Percentiles rank a stretch among this genome's conserved stretches.
Conservation (phyloP, 2,113 vertebrate species). For the Genyomyrus donnyi region DNA sequence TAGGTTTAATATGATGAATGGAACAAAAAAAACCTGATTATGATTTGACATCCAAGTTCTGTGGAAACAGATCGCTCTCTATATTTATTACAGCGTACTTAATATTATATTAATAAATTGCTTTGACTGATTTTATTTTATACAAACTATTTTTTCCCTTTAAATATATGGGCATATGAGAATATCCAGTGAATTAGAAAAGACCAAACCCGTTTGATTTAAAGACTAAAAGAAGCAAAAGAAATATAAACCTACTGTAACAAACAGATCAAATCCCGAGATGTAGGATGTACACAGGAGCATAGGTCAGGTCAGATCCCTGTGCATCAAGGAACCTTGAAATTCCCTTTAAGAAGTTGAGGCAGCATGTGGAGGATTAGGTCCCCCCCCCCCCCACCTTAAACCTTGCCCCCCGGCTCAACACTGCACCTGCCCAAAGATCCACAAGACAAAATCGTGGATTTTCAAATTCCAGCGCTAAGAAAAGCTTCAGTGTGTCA, state of each 20-base stretch:
- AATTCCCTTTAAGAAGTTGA: neutral
- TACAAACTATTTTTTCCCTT: neutral
- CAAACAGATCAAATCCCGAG: neutral
- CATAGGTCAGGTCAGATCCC: neutral
- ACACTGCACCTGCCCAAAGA: neutral
- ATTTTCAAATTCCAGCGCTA: neutral
- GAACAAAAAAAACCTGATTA: neutral
- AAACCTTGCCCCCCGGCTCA: neutral
- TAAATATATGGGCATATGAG: neutral
- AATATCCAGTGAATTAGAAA: neutral
- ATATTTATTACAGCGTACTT: neutral
- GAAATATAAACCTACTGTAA: neutral
- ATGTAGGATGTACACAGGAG: neutral
- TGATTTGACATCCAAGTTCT: neutral
- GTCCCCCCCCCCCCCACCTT: neutral
- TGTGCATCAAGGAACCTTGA: neutral
- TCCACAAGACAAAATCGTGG: neutral
- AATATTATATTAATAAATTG: neutral
- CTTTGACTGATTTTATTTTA: neutral
- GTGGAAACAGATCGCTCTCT: neutral
- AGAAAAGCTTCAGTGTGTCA: neutral
- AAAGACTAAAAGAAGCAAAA: neutral
- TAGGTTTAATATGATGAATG: neutral
- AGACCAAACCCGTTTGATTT: neutral
- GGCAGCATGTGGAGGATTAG: neutral